Evolutionary conservation across 2,888 invertebrate species (phyloP).

Genomic region (Apotomis turbidana): DNA sequence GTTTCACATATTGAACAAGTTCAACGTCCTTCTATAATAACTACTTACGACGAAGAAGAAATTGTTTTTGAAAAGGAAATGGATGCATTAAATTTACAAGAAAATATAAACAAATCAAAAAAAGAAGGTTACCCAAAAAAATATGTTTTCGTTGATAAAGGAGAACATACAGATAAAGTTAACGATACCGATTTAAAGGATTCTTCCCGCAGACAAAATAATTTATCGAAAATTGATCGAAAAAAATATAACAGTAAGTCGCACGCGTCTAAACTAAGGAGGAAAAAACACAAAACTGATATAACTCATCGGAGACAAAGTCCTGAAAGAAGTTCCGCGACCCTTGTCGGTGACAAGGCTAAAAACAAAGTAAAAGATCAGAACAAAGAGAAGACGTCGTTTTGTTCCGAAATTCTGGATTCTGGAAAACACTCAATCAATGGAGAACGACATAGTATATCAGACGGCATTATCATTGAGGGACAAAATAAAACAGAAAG

Average conservation of each 20-base stretch:
- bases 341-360: not conserved
- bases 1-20: not conserved
- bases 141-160: constrained; percentile 1
- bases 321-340: not conserved
- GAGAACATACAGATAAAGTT: not conserved
- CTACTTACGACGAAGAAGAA: not conserved
- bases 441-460: not conserved
- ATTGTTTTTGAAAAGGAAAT: not conserved
- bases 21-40: not conserved
- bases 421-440: not conserved
- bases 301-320: constrained; percentile 14
- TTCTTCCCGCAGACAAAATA: not conserved
- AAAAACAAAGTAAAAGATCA: not conserved
- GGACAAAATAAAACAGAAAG: not conserved
- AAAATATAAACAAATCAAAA: not conserved
- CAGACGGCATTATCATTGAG: not conserved
- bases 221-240: not conserved
- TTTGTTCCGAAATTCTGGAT: not conserved
- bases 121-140: not conserved
- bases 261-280: constrained; percentile 24
- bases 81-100: not conserved
- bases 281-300: constrained; percentile 10
- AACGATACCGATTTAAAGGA: not conserved
- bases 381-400: not conserved
- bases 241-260: constrained; percentile 4